Evolutionary conservation across 2,113 vertebrate genomes (phyloP).

Genomic region (Azemiops feae): DNA sequence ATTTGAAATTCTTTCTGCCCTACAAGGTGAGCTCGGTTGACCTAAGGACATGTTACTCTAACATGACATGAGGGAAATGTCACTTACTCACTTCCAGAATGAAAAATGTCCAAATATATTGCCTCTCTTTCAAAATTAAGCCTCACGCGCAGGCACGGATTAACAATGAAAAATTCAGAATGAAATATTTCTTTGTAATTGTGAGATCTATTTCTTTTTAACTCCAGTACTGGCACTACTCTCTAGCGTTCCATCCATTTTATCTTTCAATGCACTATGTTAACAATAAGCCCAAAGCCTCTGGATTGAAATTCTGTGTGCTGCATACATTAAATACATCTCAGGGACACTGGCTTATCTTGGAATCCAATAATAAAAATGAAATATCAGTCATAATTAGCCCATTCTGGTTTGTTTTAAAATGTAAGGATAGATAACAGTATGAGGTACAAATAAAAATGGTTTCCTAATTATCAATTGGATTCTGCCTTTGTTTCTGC

Average conservation of each 20-base stretch:
- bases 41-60: not conserved
- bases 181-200: not conserved
- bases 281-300: not conserved
- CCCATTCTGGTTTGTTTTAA: not conserved
- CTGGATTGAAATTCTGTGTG: not conserved
- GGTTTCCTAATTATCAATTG: not conserved
- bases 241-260: not conserved
- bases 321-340: not conserved
- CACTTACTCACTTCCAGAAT: not conserved
- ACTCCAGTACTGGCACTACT: not conserved
- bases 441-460: not conserved
- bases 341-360: not conserved
- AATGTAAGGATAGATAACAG: not conserved
- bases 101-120: not conserved
- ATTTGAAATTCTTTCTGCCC: slow-evolving; percentile 2
- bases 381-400: too few species aligned
- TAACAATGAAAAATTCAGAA: not conserved
- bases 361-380: not conserved
- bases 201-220: not conserved
- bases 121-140: not conserved
- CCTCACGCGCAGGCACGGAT: not conserved
- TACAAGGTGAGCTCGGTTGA: not conserved
- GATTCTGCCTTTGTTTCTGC: not conserved
- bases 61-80: slow-evolving; percentile 6
- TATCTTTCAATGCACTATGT: not conserved